Percentiles rank a stretch among this genome's conserved stretches.
These are phyloP conservation scores for Hybognathus amarus DNA, from an alignment of 2,797 vertebrate species.

Conservation along the genomic window DNA sequence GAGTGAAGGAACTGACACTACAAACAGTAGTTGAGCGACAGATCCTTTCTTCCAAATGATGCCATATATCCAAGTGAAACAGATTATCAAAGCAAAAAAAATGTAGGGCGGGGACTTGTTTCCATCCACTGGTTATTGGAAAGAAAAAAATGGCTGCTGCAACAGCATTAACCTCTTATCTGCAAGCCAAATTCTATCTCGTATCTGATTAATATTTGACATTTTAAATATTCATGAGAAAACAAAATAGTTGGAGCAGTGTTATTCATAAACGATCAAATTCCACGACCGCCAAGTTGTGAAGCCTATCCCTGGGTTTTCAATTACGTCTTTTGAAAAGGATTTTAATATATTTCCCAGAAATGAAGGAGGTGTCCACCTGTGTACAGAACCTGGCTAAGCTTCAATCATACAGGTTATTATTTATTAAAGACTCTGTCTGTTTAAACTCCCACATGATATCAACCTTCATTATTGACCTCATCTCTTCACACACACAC, in stretches of 20 bases:
- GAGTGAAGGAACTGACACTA: background rate
- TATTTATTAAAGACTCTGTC: conserved; percentile 60
- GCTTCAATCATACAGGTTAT: conserved; percentile 55
- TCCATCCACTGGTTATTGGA: background rate
- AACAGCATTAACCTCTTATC: conserved; percentile 24
- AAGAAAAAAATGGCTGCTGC: background rate
- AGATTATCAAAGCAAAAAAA: background rate
- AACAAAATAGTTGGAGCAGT: conserved; percentile 15
- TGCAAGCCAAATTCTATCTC: conserved; percentile 27
- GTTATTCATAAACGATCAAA: conserved; percentile 37
- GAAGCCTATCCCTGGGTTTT: conserved; percentile 46
- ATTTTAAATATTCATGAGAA: conserved; percentile 48
- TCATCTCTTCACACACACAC: conserved; percentile 39
- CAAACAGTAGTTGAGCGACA: background rate
- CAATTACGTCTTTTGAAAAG: conserved; percentile 47
- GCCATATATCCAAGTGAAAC: background rate
- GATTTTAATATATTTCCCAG: conserved; percentile 49
- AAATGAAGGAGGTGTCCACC: conserved; percentile 36
- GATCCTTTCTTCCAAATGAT: background rate
- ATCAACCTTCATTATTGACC: conserved; percentile 54
- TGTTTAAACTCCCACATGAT: conserved; percentile 54
- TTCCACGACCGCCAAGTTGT: conserved; percentile 16
- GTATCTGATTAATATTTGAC: conserved; percentile 29
- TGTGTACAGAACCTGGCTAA: conserved; percentile 44
- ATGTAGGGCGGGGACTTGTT: background rate